Percentiles rank a stretch among this genome's conserved stretches.
These are phyloP conservation scores for Columba livia DNA, from an alignment of 2,113 vertebrate species.

Conservation along the genomic window DNA sequence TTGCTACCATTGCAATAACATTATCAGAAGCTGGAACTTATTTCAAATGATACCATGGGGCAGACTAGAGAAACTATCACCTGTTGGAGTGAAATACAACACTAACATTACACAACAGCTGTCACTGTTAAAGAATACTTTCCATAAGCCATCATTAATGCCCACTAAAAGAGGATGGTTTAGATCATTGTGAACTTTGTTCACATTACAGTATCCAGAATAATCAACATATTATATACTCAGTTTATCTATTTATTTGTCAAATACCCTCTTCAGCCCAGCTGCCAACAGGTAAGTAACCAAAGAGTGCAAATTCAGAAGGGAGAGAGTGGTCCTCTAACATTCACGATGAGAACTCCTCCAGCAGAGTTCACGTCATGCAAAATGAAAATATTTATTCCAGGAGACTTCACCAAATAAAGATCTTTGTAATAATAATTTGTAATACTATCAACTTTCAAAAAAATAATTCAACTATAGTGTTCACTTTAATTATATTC, in stretches of 20 bases:
- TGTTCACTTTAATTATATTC: not conserved
- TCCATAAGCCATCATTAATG: not conserved
- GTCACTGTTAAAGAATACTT: not conserved
- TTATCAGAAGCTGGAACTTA: not conserved
- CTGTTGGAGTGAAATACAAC: not conserved
- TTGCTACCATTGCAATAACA: not conserved
- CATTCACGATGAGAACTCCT: not conserved
- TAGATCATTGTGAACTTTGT: not conserved
- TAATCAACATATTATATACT: not conserved
- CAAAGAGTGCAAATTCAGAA: not conserved
- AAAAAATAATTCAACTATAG: not conserved
- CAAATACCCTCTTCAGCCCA: not conserved
- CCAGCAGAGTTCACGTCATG: not conserved
- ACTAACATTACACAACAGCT: not conserved
- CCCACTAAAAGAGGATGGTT: not conserved
- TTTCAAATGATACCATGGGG: not conserved
- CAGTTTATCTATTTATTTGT: not conserved
- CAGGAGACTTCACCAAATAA: not conserved
- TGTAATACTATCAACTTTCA: not conserved
- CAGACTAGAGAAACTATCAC: not conserved
- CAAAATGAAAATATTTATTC: not conserved
- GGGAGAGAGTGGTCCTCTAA: not conserved
- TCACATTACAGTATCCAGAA: not conserved
- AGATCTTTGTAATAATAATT: not conserved
- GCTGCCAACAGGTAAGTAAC: not conserved